phyloP scores from a whole-genome alignment of 2,113 vertebrate genomes.

The Sylvilagus bachmani region DNA sequence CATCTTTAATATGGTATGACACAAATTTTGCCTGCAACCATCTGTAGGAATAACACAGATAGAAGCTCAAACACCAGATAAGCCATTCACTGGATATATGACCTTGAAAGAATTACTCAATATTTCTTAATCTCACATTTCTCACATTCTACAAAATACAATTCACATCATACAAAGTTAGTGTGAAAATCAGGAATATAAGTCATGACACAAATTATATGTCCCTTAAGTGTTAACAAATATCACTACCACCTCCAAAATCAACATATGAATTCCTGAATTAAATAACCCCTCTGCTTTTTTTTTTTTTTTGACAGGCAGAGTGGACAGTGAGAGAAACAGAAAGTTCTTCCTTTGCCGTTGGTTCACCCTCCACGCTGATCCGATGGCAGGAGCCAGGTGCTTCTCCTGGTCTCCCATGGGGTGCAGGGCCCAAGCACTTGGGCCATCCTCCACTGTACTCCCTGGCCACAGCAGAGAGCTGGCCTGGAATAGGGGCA shows the following conservation, averaged over 20 bases:
- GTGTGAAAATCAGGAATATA: conserved; percentile 12
- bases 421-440: too few species aligned
- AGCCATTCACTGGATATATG: background rate
- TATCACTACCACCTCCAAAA: background rate
- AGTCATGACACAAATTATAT: conserved; percentile 25
- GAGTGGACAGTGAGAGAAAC: too few species aligned
- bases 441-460: too few species aligned
- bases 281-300: conserved; percentile 25
- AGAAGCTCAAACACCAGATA: background rate
- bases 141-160: background rate
- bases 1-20: background rate
- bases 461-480: too few species aligned
- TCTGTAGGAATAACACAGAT: background rate
- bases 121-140: background rate
- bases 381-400: too few species aligned
- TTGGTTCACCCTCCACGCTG: too few species aligned
- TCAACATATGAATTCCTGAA: background rate
- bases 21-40: background rate
- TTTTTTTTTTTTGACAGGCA: too few species aligned
- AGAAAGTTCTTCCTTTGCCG: too few species aligned
- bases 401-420: too few species aligned
- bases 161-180: background rate
- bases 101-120: background rate
- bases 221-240: background rate
- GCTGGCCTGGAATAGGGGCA: too few species aligned